Base-by-base conservation (phyloP, 2,113 vertebrate genomes). In the Phylloscopus trochilus region DNA sequence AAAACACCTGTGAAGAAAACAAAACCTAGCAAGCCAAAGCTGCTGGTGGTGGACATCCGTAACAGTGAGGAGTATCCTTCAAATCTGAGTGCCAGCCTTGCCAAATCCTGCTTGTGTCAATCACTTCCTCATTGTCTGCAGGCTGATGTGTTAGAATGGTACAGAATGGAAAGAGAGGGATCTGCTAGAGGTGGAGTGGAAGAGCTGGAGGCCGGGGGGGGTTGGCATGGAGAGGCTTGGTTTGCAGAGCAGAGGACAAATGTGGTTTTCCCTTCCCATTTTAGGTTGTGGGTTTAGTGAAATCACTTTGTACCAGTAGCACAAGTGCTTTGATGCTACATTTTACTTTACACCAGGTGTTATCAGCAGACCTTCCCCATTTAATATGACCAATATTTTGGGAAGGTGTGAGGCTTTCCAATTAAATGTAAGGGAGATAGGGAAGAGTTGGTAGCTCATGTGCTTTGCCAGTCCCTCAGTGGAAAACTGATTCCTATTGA, bases 51-150 rank as follows among this genome's bases (percentile, higher is more conserved):
- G 10, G 99, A 99, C 96, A 99, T 99, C 81, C 98, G 99, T 43
- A 99, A 97, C 83, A 96, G 94, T 0, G 99, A 99, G 63, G 99
- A 99, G 99, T 99, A 99, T 99, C 99, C 99, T 99, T 99, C 64
- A 47, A 24, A 69, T 28, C 12, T 67, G n/a, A 44, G 30, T 22
- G 55, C 55, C 2, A 7, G 22, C 27, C 55, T 43, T 93, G 35
- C 27, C 52, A 41, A 33, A 33, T 77, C 11, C 17, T 55, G 31
- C 44, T 46, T 56, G 4, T 46, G 13, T 69, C 66, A 24, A 10
- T 41, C 49, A 7, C 15, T 52, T 68, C 11, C 15, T 63, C 41
- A 1, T 22, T 87, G 27, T 68, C 26, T 87, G 15, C 28, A 31
- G 21, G 9, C 23, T 22, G 31, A 46, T n/a, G 15, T 69, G 28